Conservation (phyloP, 37 sponge, comb jelly and placozoan genomes). For the Geodia barretti region DNA sequence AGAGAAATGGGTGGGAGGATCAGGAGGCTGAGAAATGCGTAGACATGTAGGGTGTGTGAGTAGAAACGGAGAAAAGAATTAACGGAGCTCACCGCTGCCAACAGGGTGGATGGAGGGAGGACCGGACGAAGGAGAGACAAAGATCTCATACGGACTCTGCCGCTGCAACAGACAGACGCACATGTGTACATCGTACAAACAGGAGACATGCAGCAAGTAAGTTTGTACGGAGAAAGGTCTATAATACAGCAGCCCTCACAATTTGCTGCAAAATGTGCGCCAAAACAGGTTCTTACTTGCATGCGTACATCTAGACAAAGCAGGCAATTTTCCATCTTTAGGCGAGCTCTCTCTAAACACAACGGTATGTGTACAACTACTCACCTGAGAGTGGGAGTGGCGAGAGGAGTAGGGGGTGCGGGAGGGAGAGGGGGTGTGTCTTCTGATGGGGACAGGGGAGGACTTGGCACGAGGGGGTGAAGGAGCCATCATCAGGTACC, state of each 20-base stretch:
- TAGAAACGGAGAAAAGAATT: not conserved
- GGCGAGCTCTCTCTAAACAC: not conserved
- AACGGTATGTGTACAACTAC: not conserved
- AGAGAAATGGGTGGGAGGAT: not conserved
- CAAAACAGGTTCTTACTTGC: no score
- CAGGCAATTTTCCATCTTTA: no score
- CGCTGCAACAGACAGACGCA: not conserved
- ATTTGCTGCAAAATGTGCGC: no score
- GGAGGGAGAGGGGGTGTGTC: conserved; percentile 11
- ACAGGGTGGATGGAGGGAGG: conserved; percentile 45
- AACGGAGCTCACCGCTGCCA: conserved; percentile 24
- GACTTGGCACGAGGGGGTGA: conserved; percentile 41
- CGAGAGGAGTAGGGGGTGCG: conserved; percentile 17
- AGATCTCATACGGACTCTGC: conserved; percentile 2
- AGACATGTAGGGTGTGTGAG: not conserved
- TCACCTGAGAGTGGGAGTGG: conserved; percentile 44
- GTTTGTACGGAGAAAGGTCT: no score
- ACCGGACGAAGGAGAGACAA: conserved; percentile 61
- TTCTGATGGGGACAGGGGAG: conserved; percentile 52
- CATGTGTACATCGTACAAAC: no score
- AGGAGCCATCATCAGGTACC: not conserved
- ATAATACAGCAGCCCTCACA: no score
- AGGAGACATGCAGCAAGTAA: no score
- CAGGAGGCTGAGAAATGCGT: not conserved
- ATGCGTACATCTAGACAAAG: no score